Percentiles rank a stretch among this genome's conserved stretches.
Evolutionary conservation across 2,888 invertebrate genomes (phyloP).

Genomic region (Chironomus riparius): DNA sequence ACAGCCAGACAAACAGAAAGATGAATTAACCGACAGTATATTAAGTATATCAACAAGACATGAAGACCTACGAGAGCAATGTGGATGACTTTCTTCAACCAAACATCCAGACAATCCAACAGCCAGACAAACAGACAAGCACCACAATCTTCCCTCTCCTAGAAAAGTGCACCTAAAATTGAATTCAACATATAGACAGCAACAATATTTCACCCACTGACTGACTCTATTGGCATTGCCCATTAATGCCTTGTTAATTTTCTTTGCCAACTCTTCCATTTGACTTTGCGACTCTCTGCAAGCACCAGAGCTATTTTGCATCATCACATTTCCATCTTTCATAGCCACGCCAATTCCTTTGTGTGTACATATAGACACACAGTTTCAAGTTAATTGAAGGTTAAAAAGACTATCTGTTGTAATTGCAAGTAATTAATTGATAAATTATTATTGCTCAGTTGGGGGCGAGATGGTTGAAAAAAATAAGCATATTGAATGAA

Average conservation of each 20-base stretch:
- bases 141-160: too few species aligned
- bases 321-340: not conserved
- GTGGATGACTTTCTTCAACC: too few species aligned
- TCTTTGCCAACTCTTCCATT: not conserved
- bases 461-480: not conserved
- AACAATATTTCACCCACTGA: constrained; percentile 12
- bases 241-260: constrained; percentile 17
- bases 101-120: too few species aligned
- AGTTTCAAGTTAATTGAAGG: not conserved
- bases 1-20: too few species aligned
- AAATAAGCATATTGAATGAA: not conserved
- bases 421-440: constrained; percentile 14
- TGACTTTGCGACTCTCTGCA: not conserved
- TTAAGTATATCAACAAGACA: too few species aligned
- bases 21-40: too few species aligned
- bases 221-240: constrained; percentile 13
- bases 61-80: too few species aligned
- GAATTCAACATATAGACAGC: not conserved
- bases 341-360: not conserved
- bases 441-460: constrained; percentile 6
- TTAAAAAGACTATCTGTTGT: not conserved
- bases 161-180: not conserved
- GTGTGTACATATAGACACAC: not conserved
- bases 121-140: too few species aligned
- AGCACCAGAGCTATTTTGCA: not conserved